These are phyloP conservation scores for Gastracanthus pulcherrimus DNA, from an alignment of 2,888 invertebrate genomes.

Conservation along the genomic window DNA sequence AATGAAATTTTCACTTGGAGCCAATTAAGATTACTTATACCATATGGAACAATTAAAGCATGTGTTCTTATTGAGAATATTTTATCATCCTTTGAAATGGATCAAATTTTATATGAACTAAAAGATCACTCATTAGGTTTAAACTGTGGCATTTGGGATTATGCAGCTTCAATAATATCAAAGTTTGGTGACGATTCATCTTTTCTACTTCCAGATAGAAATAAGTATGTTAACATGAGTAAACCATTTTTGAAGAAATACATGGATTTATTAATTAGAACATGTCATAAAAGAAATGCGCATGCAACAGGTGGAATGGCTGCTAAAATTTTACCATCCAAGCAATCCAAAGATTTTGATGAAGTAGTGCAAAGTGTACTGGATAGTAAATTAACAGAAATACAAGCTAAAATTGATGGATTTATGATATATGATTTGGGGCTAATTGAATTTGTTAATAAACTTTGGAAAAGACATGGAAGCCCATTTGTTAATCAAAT, in stretches of 20 bases:
- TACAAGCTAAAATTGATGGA: constrained; percentile 82
- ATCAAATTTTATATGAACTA: constrained; percentile 84
- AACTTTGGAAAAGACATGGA: constrained; percentile 80
- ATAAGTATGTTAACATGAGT: constrained; percentile 84
- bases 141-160: constrained; percentile 89
- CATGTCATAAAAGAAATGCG: constrained; percentile 82
- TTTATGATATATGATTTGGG: constrained; percentile 85
- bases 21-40: constrained; percentile 79
- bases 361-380: constrained; percentile 77
- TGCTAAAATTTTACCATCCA: constrained; percentile 80
- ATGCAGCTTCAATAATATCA: constrained; percentile 83
- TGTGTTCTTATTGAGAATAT: constrained; percentile 87
- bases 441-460: constrained; percentile 80
- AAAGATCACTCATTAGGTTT: constrained; percentile 84
- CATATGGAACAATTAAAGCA: constrained; percentile 83
- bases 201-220: constrained; percentile 84
- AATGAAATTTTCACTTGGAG: constrained; percentile 84
- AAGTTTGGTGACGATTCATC: constrained; percentile 82
- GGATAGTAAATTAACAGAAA: constrained; percentile 80
- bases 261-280: constrained; percentile 80
- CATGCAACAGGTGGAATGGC: constrained; percentile 86
- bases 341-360: constrained; percentile 64
- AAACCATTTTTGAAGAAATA: constrained; percentile 83
- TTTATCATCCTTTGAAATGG: constrained; percentile 83
- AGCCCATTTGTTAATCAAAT: constrained; percentile 79